Percentiles rank a stretch among this genome's conserved stretches.
These are phyloP conservation scores for Hyaena hyaena DNA, from an alignment of 2,113 vertebrate species.

Conservation along the genomic window DNA sequence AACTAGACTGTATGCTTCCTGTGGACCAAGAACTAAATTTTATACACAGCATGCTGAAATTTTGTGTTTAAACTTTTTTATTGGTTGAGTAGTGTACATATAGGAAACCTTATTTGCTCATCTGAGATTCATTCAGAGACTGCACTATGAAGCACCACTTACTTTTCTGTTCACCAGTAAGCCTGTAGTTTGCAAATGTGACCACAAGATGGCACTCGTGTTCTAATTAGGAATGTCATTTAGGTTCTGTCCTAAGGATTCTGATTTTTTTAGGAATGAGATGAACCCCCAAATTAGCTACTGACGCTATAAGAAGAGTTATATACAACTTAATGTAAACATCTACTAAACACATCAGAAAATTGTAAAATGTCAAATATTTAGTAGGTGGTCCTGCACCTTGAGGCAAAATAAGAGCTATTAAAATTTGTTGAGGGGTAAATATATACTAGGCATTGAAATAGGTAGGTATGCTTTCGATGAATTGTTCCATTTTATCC, in stretches of 20 bases:
- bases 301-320: not conserved
- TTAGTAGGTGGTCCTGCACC: not conserved
- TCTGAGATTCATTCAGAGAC: not conserved
- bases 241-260: not conserved
- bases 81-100: not conserved
- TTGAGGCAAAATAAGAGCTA: not conserved
- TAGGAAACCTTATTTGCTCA: not conserved
- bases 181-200: not conserved
- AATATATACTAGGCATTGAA: not conserved
- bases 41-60: not conserved
- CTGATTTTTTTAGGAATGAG: not conserved
- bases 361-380: not conserved
- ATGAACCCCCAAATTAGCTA: constrained; percentile 52
- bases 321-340: not conserved
- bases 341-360: not conserved
- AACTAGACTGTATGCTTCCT: not conserved
- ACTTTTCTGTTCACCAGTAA: not conserved
- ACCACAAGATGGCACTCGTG: constrained; percentile 74
- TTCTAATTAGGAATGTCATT: constrained; percentile 64
- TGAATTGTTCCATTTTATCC: not conserved
- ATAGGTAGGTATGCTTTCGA: not conserved
- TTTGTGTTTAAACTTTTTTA: not conserved
- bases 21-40: not conserved
- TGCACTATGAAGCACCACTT: not conserved
- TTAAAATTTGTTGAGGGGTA: not conserved